phyloP scores from a whole-genome alignment of 2,113 vertebrate species.

The Paedocypris sp. region DNA sequence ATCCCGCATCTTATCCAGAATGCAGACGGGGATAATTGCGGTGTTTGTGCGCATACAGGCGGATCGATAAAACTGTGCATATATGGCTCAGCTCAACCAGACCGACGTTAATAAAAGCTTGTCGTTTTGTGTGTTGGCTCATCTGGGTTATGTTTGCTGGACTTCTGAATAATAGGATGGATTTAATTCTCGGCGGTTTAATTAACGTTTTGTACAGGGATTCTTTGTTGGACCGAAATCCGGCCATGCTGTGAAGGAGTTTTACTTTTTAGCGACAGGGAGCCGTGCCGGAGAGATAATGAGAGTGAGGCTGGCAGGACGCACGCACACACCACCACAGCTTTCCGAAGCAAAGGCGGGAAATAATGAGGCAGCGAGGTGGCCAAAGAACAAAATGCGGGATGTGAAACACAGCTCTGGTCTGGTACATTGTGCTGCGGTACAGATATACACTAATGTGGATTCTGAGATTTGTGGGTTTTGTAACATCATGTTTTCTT shows the following conservation, averaged over 20 bases:
- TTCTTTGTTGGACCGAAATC: background rate
- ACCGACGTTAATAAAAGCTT: background rate
- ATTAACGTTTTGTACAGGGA: background rate
- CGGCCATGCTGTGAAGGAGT: no score
- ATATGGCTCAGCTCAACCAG: background rate
- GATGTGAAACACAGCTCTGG: background rate
- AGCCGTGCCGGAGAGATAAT: conserved; percentile 12
- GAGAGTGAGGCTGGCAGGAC: background rate
- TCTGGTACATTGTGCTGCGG: background rate
- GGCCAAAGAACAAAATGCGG: background rate
- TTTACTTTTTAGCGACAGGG: background rate
- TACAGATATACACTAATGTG: background rate
- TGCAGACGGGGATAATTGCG: background rate
- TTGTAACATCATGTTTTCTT: no score
- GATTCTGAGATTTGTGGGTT: no score
- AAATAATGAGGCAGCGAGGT: conserved; percentile 8
- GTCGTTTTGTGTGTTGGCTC: background rate
- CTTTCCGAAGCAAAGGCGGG: background rate
- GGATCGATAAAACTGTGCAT: background rate
- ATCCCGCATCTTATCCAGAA: background rate
- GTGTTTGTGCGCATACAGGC: background rate
- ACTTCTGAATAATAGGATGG: background rate
- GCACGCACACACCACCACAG: background rate
- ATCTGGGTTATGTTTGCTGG: background rate
- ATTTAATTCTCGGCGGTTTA: background rate